Base-by-base conservation (phyloP, 2,113 vertebrate species). In the Conger conger region DNA sequence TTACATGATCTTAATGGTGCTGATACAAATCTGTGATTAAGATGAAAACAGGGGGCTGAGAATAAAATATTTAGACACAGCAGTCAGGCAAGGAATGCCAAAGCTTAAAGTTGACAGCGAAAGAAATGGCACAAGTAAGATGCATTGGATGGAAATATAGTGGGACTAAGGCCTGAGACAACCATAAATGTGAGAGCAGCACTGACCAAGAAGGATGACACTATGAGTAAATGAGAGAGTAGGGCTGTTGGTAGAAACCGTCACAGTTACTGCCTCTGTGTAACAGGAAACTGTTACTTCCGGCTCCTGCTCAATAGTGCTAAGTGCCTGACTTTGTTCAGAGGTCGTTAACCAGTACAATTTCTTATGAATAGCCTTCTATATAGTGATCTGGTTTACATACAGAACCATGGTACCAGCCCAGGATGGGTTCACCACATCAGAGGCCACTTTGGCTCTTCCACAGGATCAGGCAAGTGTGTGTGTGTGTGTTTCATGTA, bases 231-330 rank as follows among this genome's bases (percentile, higher is more conserved):
- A 36, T 79, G 50, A 63, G 53, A 86, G 81, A 82, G 63, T 23
- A n/a, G 77, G 76, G 79, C 13, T 88, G 83, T 76, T 80, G 78
- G 68, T 85, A 88, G 76, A 91, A 91, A 88, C 86, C 82, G 76
- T 91, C 86, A 91, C 86, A 91, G 86, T 87, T 89, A 85, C 91
- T 86, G 89, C 91, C 91, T 93, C 91, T 91, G 90, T 93, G 91
- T 60, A 88, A 93, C 92, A 95, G 95, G 95, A 96, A 96, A 89
- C 90, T 83, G 89, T 91, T 89, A 91, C 92, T 95, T 95, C 94
- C 94, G 85, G 88, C 85, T 92, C 86, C 91, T 81, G 85, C 73
- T 86, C 87, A 81, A 86, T n/a, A 77, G 27, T n/a, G 53, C 27
- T 79, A 60, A 83, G 16, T 38, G 8, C 35, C 78, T 3, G 17